Percentiles rank a stretch among this genome's conserved stretches.
Evolutionary conservation across 1,140 invertebrate genomes (phyloP).

Genomic region (Pectinophora gossypiella): DNA sequence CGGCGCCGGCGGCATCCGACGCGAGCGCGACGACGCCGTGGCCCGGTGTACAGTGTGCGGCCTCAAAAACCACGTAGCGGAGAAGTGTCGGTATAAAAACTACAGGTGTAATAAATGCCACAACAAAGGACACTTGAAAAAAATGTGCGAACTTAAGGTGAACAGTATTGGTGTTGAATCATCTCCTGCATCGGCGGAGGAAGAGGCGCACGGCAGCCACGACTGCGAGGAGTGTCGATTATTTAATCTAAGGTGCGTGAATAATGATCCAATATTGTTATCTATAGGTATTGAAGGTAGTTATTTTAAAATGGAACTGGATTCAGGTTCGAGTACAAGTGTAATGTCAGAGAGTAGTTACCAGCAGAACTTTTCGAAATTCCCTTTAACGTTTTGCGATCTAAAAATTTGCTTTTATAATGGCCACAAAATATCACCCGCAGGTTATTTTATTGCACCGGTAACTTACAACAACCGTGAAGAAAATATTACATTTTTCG

Average conservation of each 20-base stretch:
- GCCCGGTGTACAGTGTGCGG: neutral
- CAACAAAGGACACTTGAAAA: neutral
- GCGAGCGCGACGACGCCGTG: neutral
- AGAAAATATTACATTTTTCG: conserved; percentile 13
- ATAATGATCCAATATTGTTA: neutral
- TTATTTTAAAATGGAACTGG: neutral
- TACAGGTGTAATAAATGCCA: neutral
- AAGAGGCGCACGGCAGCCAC: neutral
- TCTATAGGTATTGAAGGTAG: neutral
- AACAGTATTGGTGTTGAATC: too few species aligned
- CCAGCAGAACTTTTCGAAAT: neutral
- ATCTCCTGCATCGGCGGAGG: too few species aligned
- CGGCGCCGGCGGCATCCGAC: neutral
- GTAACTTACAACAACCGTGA: neutral
- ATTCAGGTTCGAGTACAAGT: neutral
- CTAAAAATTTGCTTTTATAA: conserved; percentile 5
- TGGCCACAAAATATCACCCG: neutral
- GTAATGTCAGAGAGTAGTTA: neutral
- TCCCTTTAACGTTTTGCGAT: neutral
- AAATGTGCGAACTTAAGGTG: neutral
- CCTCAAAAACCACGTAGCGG: neutral
- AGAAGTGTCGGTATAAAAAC: neutral
- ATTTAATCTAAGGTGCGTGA: neutral
- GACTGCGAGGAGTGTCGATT: conserved; percentile 3
- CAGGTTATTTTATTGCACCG: neutral